These are phyloP conservation scores for Leptinotarsa defecta DNA, from an alignment of 1,140 invertebrate species.

Conservation along the genomic window DNA sequence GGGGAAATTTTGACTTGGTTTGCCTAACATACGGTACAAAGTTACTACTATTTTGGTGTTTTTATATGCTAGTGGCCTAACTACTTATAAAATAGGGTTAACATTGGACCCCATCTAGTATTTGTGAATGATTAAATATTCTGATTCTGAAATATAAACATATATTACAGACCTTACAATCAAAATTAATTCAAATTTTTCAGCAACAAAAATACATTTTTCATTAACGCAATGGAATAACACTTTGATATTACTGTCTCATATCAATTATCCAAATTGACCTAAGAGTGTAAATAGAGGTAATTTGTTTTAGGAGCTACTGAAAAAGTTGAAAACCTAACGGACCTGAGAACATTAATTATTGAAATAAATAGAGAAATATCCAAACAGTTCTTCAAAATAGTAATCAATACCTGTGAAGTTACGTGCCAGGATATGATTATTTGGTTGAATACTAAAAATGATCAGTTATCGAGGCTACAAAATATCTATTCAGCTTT, in stretches of 20 bases:
- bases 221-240: neutral
- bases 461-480: constrained; percentile 43
- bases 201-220: neutral
- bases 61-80: too few species aligned
- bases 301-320: constrained; percentile 26
- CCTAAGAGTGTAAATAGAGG: neutral
- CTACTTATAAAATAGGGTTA: too few species aligned
- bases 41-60: too few species aligned
- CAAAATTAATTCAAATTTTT: too few species aligned
- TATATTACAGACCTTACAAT: too few species aligned
- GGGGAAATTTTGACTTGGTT: too few species aligned
- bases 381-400: constrained; percentile 43
- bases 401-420: constrained; percentile 43
- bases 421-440: constrained; percentile 41
- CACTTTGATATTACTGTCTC: neutral
- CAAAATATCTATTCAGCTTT: constrained; percentile 39
- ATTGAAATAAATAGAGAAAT: constrained; percentile 44
- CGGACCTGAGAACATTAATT: constrained; percentile 37
- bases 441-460: constrained; percentile 44
- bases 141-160: too few species aligned
- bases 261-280: neutral
- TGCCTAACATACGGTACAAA: too few species aligned
- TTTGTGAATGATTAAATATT: too few species aligned
- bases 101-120: too few species aligned
- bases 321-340: constrained; percentile 30